Conservation (phyloP, 2,888 invertebrate species). For the Hoplodrina ambigua region DNA sequence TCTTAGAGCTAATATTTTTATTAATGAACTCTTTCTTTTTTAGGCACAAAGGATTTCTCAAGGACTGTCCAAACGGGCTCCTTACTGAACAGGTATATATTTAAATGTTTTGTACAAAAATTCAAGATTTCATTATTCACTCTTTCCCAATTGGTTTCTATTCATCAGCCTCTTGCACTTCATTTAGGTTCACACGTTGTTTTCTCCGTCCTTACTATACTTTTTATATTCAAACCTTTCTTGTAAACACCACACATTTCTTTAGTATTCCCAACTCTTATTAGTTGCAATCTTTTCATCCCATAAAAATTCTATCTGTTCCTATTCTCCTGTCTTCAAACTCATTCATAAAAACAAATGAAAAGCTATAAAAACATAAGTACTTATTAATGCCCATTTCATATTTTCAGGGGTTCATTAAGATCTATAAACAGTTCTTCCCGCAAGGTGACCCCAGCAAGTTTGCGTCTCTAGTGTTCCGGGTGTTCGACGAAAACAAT, state of each 20-base stretch:
- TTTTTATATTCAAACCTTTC: neutral
- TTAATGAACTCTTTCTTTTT: constrained; percentile 23
- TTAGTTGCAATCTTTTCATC: too few relatives aligned
- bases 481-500: constrained; percentile 99
- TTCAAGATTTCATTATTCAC: too few relatives aligned
- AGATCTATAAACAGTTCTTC: constrained; percentile 99
- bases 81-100: constrained; percentile 98
- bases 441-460: constrained; percentile 99
- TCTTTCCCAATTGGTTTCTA: too few relatives aligned
- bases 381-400: constrained; percentile 3
- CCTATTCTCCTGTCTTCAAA: neutral
- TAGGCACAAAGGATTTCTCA: constrained; percentile 98
- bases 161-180: too few relatives aligned
- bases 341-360: constrained; percentile 1
- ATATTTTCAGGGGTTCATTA: constrained; percentile 97
- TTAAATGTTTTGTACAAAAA: too few relatives aligned
- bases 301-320: neutral
- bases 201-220: neutral
- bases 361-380: neutral
- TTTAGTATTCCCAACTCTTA: too few relatives aligned
- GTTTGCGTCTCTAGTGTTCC: constrained; percentile 99
- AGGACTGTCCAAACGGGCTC: constrained; percentile 98
- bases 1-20: neutral
- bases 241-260: too few relatives aligned
- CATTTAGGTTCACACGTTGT: too few relatives aligned